Base-by-base conservation (phyloP, 1,140 invertebrate species). In the Phocides pigmalion region DNA sequence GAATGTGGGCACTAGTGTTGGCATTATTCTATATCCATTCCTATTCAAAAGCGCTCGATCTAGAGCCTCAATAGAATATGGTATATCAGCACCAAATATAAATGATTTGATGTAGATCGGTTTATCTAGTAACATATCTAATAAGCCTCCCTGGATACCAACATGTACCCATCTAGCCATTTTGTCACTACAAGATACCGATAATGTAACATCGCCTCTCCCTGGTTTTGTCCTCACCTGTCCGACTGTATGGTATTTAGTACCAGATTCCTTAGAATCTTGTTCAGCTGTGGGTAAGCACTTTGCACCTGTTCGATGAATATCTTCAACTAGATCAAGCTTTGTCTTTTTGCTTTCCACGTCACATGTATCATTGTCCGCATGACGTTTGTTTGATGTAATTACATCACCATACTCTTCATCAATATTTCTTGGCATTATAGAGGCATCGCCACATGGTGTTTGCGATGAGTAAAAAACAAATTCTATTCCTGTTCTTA, bases 391-490 rank as follows among this genome's bases (percentile, higher is more conserved):
- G 6, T 58, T 66, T 42, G 47, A 61, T 39, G 51, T 12, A 35
- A 89, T 22, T 68, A 86, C 44, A 66, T 92, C 70, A 62, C 86
- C 82, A 66, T 70, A 64, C 28, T 90, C 74, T 44, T 85, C 80
- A 16, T 71, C 64, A 64, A 75, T 78, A 25, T 51, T 64, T 86
- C 94, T 95, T 6, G 93, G 92, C 87, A 97, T 95, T 74, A 98
- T 98, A n/a, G 96, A 95, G 15, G 97, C 98, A 94, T 99, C 98
- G 0, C 98, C 98, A 92, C 98, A 99, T 42, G 98, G 98, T 35
- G 95, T 94, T 79, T 97, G 96, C 69, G 96, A 97, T 16, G 95
- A 95, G 78, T 96, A 98, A 77, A 99, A 96, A 87, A 98, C 95
- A 90, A 98, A 98, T 11, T 93, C 92, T 42, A 97, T 80, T 8